phyloP scores from a whole-genome alignment of 2,797 vertebrate species.

The Danio choprae region DNA sequence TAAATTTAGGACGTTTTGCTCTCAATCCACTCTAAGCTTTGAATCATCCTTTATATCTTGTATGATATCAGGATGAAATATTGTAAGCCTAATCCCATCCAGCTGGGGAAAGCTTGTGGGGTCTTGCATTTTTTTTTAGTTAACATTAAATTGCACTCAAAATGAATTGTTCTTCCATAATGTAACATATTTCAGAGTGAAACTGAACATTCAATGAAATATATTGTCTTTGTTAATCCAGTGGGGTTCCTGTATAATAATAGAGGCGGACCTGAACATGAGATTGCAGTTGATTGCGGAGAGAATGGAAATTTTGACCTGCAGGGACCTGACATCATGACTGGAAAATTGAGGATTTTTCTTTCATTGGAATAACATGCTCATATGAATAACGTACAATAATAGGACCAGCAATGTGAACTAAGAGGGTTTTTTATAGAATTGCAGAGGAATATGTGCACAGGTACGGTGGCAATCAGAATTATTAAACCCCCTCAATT shows the following conservation, averaged over 20 bases:
- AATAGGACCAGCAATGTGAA: neutral
- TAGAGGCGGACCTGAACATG: neutral
- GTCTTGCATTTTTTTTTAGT: neutral
- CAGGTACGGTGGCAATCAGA: too few species aligned
- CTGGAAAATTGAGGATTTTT: neutral
- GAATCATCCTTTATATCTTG: slow-evolving; percentile 11
- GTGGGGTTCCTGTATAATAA: neutral
- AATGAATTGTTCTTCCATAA: neutral
- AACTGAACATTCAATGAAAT: slow-evolving; percentile 5
- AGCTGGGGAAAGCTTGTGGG: neutral
- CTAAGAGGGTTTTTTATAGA: neutral
- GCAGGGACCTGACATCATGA: slow-evolving; percentile 2
- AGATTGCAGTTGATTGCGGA: neutral
- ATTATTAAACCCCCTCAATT: too few species aligned
- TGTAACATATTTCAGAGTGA: neutral
- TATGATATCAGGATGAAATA: slow-evolving; percentile 9
- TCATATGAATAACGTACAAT: slow-evolving; percentile 8
- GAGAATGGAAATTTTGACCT: neutral
- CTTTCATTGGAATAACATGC: neutral
- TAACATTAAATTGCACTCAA: neutral
- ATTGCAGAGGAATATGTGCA: neutral
- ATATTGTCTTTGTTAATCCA: neutral
- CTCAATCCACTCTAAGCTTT: slow-evolving; percentile 21
- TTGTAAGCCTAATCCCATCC: neutral
- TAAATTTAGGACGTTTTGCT: neutral